A percentile compares a stretch with the other conserved stretches of the same genome.
Conservation (phyloP, 2,888 invertebrate species). For the Orgyia antiqua region DNA sequence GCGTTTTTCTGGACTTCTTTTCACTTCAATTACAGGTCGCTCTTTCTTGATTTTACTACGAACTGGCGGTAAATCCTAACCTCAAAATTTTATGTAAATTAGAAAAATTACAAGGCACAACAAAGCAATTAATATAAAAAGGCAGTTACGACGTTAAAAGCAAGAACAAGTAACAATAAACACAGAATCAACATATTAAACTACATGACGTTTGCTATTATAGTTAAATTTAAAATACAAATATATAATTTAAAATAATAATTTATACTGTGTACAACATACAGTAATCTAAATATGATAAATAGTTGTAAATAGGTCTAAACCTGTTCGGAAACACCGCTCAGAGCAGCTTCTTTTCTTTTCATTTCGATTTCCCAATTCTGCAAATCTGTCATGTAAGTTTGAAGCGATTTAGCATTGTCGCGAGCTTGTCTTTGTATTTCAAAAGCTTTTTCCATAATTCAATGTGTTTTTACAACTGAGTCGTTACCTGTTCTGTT, state of each 20-base stretch:
- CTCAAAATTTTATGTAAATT: constrained; percentile 27
- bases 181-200: constrained; percentile 15
- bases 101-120: neutral
- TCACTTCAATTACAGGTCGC: constrained; percentile 37
- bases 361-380: constrained; percentile 86
- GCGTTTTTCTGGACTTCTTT: constrained; percentile 56
- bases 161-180: constrained; percentile 1
- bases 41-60: constrained; percentile 69
- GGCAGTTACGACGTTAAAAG: constrained; percentile 1
- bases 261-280: too few relatives aligned
- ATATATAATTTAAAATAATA: neutral
- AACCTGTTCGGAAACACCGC: constrained; percentile 70
- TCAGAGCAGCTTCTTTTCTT: constrained; percentile 80
- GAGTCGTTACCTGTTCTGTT: constrained; percentile 50
- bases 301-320: constrained; percentile 38
- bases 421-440: constrained; percentile 85
- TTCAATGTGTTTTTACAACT: constrained; percentile 23
- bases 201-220: constrained; percentile 8
- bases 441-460: constrained; percentile 80
- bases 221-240: neutral
- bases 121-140: neutral
- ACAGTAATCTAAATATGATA: constrained; percentile 5
- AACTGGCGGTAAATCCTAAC: constrained; percentile 72
- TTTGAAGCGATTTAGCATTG: constrained; percentile 83
- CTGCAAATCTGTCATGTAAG: constrained; percentile 84